Percentiles rank a stretch among this genome's conserved stretches.
These are phyloP conservation scores for Pagrus major DNA, from an alignment of 2,113 vertebrate genomes.

Conservation along the genomic window DNA sequence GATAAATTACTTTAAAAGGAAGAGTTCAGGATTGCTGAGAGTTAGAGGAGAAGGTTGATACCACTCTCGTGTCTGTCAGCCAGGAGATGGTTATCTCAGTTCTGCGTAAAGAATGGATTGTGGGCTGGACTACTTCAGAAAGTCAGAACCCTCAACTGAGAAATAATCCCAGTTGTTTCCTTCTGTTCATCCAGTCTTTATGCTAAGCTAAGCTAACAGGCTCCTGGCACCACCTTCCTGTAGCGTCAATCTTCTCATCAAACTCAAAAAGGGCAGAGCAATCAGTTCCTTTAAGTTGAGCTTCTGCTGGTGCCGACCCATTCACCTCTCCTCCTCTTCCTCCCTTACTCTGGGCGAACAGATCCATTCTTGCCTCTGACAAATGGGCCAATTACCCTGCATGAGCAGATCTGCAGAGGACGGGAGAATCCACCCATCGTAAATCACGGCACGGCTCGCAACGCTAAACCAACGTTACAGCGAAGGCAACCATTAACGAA, in stretches of 20 bases:
- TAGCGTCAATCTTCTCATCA: neutral
- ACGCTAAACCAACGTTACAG: slow-evolving; percentile 50
- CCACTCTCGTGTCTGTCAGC: neutral
- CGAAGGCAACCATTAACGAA: slow-evolving; percentile 53
- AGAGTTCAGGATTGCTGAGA: neutral
- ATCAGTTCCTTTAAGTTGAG: neutral
- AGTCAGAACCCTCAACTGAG: neutral
- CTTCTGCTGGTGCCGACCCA: neutral
- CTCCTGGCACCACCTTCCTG: neutral
- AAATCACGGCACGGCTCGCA: slow-evolving; percentile 65
- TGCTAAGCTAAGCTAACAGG: neutral
- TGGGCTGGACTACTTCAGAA: neutral
- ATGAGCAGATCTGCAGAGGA: slow-evolving; percentile 75
- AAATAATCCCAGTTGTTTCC: neutral
- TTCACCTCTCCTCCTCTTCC: slow-evolving; percentile 16
- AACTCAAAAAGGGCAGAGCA: neutral
- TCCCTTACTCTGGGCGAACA: slow-evolving; percentile 5
- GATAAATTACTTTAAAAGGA: neutral
- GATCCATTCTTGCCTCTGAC: slow-evolving; percentile 62
- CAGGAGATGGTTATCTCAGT: neutral
- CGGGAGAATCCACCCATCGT: slow-evolving; percentile 72
- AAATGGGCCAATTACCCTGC: slow-evolving; percentile 78
- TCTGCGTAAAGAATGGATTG: neutral
- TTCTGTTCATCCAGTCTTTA: neutral
- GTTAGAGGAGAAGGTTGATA: neutral